phyloP scores from a whole-genome alignment of 2,888 invertebrate genomes.

The Gymnosoma rotundatum region DNA sequence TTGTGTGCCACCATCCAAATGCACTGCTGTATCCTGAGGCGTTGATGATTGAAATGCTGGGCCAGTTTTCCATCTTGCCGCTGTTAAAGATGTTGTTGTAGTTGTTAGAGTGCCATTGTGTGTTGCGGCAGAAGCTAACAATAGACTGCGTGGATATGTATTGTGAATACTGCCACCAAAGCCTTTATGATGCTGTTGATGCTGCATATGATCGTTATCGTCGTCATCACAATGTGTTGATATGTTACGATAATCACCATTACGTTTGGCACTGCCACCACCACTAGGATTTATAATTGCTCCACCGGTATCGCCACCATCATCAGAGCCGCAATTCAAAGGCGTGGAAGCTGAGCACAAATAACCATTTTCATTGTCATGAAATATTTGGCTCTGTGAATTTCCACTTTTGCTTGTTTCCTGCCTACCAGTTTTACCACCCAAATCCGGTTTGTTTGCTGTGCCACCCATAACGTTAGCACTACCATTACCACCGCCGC shows the following conservation, averaged over 20 bases:
- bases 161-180: constrained; percentile 46
- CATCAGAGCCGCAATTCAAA: constrained; percentile 74
- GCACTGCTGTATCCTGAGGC: constrained; percentile 51
- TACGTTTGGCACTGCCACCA: constrained; percentile 82
- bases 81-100: constrained; percentile 73
- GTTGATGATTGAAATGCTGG: constrained; percentile 72
- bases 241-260: constrained; percentile 89
- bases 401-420: constrained; percentile 75
- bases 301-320: constrained; percentile 76
- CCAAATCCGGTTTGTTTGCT: constrained; percentile 76
- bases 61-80: constrained; percentile 79
- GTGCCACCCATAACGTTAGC: constrained; percentile 40
- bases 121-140: constrained; percentile 63
- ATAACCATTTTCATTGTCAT: constrained; percentile 77
- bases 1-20: constrained; percentile 52
- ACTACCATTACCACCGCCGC: constrained; percentile 47
- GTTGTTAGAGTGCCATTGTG: constrained; percentile 64
- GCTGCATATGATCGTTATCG: constrained; percentile 83
- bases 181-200: constrained; percentile 67
- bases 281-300: constrained; percentile 82
- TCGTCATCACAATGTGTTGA: constrained; percentile 86
- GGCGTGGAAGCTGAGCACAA: constrained; percentile 77
- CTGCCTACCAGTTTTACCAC: constrained; percentile 75
- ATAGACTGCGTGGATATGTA: constrained; percentile 70
- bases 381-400: constrained; percentile 74